phyloP scores from a whole-genome alignment of 2,797 vertebrate genomes.

The Fratercula arctica region DNA sequence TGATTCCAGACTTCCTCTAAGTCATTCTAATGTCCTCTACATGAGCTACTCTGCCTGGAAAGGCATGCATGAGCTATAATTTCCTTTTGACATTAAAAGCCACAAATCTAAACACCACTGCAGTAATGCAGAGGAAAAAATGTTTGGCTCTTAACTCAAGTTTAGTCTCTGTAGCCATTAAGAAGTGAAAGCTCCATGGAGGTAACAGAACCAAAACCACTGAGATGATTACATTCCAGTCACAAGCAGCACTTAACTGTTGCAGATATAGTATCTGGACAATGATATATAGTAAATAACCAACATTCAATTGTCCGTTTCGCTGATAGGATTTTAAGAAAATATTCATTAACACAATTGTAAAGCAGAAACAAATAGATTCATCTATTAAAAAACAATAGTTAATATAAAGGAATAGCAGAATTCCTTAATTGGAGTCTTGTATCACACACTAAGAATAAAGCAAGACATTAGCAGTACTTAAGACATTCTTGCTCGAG shows the following conservation, averaged over 20 bases:
- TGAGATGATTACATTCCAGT: constrained; percentile 40
- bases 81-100: constrained; percentile 56
- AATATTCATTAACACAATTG: not conserved
- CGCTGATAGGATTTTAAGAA: not conserved
- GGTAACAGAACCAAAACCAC: not conserved
- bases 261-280: not conserved
- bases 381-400: not conserved
- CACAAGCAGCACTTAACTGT: constrained; percentile 28
- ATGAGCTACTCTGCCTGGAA: constrained; percentile 12
- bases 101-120: constrained; percentile 43
- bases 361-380: not conserved
- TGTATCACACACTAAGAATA: not conserved
- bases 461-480: not conserved
- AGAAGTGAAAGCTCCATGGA: constrained; percentile 9
- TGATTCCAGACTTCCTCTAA: constrained; percentile 29
- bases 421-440: not conserved
- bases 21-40: not conserved
- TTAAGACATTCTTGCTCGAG: not conserved
- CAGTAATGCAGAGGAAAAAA: constrained; percentile 7
- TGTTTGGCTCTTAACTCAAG: constrained; percentile 23
- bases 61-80: constrained; percentile 20
- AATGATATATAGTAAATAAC: not conserved
- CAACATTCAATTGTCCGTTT: not conserved
- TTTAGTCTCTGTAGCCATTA: constrained; percentile 38
- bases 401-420: not conserved